These are phyloP conservation scores for Scytalopus superciliaris DNA, from an alignment of 2,113 vertebrate genomes.

Conservation along the genomic window DNA sequence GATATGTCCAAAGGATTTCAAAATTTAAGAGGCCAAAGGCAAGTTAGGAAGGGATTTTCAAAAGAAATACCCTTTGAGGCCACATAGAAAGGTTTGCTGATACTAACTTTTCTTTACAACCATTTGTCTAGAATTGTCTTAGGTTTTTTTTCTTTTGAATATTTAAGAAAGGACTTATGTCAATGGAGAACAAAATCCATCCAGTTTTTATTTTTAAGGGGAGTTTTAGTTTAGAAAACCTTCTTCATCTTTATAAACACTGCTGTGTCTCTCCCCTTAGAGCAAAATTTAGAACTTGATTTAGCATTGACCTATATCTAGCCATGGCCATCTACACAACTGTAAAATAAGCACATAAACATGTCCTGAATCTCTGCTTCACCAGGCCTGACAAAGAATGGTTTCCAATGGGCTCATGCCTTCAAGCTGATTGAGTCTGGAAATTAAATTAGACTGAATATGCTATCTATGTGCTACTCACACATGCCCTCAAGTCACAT, in stretches of 20 bases:
- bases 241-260: neutral
- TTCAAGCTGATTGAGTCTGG: neutral
- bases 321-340: accelerated
- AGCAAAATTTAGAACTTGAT: neutral
- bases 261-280: neutral
- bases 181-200: neutral
- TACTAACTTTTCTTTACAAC: neutral
- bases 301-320: neutral
- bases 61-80: accelerated
- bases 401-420: neutral
- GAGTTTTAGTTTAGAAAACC: neutral
- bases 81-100: neutral
- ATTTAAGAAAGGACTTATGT: neutral
- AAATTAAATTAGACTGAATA: neutral
- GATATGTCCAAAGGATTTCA: neutral
- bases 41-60: neutral
- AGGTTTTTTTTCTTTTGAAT: too few relatives aligned
- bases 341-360: neutral
- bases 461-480: neutral
- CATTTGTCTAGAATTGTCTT: neutral
- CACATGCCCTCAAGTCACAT: neutral
- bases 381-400: neutral
- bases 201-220: neutral
- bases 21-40: neutral
- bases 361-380: neutral